Evolutionary conservation across 1,140 invertebrate species (phyloP).

Genomic region (Nylanderia fulva): DNA sequence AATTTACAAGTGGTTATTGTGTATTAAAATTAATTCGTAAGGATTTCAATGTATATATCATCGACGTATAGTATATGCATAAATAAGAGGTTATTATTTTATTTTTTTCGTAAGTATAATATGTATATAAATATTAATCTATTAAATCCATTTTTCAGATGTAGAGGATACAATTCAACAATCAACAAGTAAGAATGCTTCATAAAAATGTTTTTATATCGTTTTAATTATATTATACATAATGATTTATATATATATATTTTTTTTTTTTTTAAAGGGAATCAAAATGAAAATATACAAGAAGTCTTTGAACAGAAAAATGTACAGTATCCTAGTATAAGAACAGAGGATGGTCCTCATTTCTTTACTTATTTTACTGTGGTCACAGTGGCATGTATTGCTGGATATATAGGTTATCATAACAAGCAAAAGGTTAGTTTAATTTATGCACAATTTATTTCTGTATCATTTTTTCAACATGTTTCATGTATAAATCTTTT

Average conservation of each 20-base stretch:
- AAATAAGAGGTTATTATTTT: background rate
- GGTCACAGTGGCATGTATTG: slow-evolving; percentile 87
- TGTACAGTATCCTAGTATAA: slow-evolving; percentile 42
- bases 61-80: too few relatives aligned
- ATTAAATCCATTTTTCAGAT: slow-evolving; percentile 52
- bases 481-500: slow-evolving; percentile 6
- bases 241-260: background rate
- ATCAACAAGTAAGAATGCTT: slow-evolving; percentile 10
- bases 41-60: too few relatives aligned
- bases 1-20: too few relatives aligned
- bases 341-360: slow-evolving; percentile 85
- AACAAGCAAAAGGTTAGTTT: slow-evolving; percentile 89
- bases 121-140: background rate
- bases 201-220: background rate
- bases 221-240: slow-evolving; percentile 1
- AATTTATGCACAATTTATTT: slow-evolving; percentile 17
- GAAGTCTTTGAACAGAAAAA: slow-evolving; percentile 33
- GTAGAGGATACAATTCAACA: background rate
- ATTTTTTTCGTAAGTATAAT: background rate
- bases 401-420: slow-evolving; percentile 88
- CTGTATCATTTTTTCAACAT: background rate
- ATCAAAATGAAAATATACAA: slow-evolving; percentile 39
- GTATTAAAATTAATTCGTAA: too few relatives aligned
- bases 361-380: slow-evolving; percentile 89
- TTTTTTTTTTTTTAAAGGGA: slow-evolving; percentile 39